Conservation (phyloP, 2,888 invertebrate genomes). For the Polydrusus pterygomalis region DNA sequence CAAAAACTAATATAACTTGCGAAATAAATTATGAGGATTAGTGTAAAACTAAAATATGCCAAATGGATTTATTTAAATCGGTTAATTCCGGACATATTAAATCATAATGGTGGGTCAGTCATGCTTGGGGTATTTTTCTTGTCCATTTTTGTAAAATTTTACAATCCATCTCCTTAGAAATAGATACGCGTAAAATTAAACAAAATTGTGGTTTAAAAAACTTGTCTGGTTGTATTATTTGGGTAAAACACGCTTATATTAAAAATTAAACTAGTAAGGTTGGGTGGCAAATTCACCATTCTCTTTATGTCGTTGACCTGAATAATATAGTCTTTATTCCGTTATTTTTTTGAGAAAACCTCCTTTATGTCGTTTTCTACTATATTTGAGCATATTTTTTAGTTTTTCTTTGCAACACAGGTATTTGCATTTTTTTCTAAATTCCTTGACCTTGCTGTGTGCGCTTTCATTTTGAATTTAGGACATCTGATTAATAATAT, state of each 20-base stretch:
- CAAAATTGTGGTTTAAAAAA: not conserved
- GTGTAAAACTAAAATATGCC: not conserved
- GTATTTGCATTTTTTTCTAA: constrained; percentile 13
- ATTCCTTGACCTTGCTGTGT: constrained; percentile 47
- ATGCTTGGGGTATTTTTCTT: constrained; percentile 39
- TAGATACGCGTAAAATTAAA: not conserved
- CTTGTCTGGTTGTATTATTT: not conserved
- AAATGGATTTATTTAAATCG: not conserved
- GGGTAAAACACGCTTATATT: constrained; percentile 17
- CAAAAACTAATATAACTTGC: not conserved
- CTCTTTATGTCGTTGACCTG: constrained; percentile 63
- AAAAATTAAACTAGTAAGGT: constrained; percentile 18
- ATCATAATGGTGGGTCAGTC: constrained; percentile 51
- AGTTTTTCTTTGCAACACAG: constrained; percentile 8
- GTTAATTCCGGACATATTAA: constrained; percentile 9
- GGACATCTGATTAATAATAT: constrained; percentile 43
- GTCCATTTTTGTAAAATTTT: constrained; percentile 6
- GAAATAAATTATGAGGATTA: not conserved
- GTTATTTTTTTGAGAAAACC: constrained; percentile 59
- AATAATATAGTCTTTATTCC: constrained; percentile 61
- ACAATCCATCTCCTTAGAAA: constrained; percentile 6
- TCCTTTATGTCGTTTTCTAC: constrained; percentile 27
- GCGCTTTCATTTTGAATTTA: constrained; percentile 51
- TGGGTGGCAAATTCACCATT: constrained; percentile 45
- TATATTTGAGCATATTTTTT: constrained; percentile 19